Evolutionary conservation across 2,797 vertebrate species (phyloP), one percentile per base, ranked within the genome.

Genomic region (Crenuchus spilurus): DNA sequence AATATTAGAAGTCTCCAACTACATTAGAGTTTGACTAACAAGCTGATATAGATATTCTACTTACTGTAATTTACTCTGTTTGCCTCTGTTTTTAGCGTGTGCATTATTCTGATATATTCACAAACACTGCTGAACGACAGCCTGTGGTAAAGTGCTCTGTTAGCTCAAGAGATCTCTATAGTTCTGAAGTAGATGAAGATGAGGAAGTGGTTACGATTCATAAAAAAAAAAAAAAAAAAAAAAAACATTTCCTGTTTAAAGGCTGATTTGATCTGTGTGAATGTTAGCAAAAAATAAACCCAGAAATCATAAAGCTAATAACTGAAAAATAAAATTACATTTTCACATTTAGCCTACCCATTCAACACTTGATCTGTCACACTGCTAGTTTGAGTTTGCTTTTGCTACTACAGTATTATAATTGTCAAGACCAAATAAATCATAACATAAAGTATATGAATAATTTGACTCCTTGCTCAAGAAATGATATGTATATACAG

Each of bases 131-230:
- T 70, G 64, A 60, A 76, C 73, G 75, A 72, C 52, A 64, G 42
- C 81, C 35, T 62, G 64, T 70, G 74, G 49, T 72, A 70, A 80
- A 72, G 64, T 75, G 58, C 49, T 54, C 37, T 82, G 80, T 82
- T 83, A 74, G 77, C 74, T 80, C 63, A 72, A 77, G 79, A 84
- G 83, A 76, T 67, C 81, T 79, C 35, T 71, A 44, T 75, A 69
- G 89, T 74, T 81, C 87, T 87, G 82, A 92, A 90, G 80, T 89
- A 86, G 74, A 94, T 92, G 91, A 96, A 95, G 96, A 97, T 92
- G 92, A 97, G 96, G 97, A 97, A 98, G 95, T 87, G 90, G 92
- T 92, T 89, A 88, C 76, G 74, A 89, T 91, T 81, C 82, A 90
- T 87, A 89, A 84, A 87, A 75, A 8, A 6, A 67, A 37, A 75